phyloP scores from a whole-genome alignment of 2,888 invertebrate species.

The Epirrita christyi region DNA sequence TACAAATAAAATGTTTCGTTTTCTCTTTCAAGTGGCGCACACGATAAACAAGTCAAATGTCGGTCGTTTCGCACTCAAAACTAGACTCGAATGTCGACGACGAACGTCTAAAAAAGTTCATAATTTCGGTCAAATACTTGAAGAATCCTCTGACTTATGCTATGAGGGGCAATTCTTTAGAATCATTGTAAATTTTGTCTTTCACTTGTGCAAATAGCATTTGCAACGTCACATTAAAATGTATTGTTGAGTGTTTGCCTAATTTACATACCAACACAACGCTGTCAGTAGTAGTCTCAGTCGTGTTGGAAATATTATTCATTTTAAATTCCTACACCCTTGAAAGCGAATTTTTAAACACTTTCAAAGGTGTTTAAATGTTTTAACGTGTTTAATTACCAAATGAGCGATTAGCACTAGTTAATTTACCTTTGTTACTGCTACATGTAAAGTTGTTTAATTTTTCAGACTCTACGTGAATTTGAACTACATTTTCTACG shows the following conservation, averaged over 20 bases:
- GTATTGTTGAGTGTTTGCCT: conserved; percentile 38
- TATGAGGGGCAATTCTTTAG: neutral
- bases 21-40: conserved; percentile 63
- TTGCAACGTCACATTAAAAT: conserved; percentile 38
- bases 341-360: conserved; percentile 15
- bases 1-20: conserved; percentile 67
- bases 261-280: conserved; percentile 39
- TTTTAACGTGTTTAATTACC: conserved; percentile 7
- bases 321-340: conserved; percentile 29
- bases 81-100: neutral
- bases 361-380: conserved; percentile 1
- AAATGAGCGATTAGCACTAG: conserved; percentile 23
- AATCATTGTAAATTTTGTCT: conserved; percentile 18
- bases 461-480: conserved; percentile 33
- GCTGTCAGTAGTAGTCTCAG: conserved; percentile 17
- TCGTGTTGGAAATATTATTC: conserved; percentile 27
- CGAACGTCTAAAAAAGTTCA: neutral
- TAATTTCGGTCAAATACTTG: neutral
- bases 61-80: conserved; percentile 21
- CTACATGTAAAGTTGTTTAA: conserved; percentile 27
- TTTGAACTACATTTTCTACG: conserved; percentile 32
- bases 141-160: conserved; percentile 11
- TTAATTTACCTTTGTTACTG: conserved; percentile 26
- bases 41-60: conserved; percentile 45
- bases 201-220: conserved; percentile 46